These are phyloP conservation scores for Choreutis nemorana DNA, from an alignment of 2,888 invertebrate genomes.

Conservation along the genomic window DNA sequence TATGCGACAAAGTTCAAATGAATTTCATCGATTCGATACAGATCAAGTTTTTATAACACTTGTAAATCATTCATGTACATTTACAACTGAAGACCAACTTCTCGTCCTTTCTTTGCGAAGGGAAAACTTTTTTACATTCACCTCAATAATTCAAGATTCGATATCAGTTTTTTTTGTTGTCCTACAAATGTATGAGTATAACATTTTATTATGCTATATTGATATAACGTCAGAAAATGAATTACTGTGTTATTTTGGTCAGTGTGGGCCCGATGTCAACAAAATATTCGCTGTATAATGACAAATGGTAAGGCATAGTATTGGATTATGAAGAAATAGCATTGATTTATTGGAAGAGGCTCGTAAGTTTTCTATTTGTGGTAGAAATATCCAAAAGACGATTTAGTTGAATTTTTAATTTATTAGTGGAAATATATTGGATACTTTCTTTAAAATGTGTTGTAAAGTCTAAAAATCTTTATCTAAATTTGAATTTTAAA, in stretches of 20 bases:
- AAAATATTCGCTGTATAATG: slow-evolving; percentile 17
- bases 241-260: slow-evolving; percentile 39
- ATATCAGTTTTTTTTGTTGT: slow-evolving; percentile 46
- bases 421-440: too few species aligned
- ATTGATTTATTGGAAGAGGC: too few species aligned
- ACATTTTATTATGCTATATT: slow-evolving; percentile 24
- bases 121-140: slow-evolving; percentile 38
- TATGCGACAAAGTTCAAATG: slow-evolving; percentile 13
- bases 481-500: too few species aligned
- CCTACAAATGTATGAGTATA: slow-evolving; percentile 33
- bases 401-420: too few species aligned
- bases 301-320: too few species aligned
- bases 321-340: too few species aligned
- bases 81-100: slow-evolving; percentile 47
- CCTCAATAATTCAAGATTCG: slow-evolving; percentile 45
- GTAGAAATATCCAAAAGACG: too few species aligned
- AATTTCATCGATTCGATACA: slow-evolving; percentile 7
- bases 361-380: too few species aligned
- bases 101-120: slow-evolving; percentile 25
- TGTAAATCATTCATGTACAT: slow-evolving; percentile 51
- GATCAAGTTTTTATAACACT: slow-evolving; percentile 40
- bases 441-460: too few species aligned
- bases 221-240: slow-evolving; percentile 22
- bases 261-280: slow-evolving; percentile 19
- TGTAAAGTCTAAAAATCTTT: too few species aligned